Base-by-base conservation (phyloP, 1,140 invertebrate species). In the Drosophila mayri region DNA sequence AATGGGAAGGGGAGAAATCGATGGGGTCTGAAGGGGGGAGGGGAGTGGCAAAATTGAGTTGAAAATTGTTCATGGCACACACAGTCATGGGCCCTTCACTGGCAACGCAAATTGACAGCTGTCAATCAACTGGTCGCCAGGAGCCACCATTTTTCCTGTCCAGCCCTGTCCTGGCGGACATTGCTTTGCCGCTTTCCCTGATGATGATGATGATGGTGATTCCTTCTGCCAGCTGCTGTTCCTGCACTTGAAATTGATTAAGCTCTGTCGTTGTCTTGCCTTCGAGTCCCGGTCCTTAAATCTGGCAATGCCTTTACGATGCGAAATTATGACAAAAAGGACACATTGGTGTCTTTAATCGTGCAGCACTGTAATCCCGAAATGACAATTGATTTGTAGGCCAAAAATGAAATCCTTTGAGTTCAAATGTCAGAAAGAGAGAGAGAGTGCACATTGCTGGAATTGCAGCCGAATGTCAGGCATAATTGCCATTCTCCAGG, bases 81-180 rank as follows among this genome's bases (percentile, higher is more conserved):
- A 25, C 44, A 47, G 22, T 16, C 22, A 47, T 25, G 22, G 14
- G 25, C 47, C 57, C 76, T 63, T 57, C 47, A 50, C 63, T 44
- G 72, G 59, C 62, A 67, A 85, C 65, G 80, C 80, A 79, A 88
- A 87, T 87, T 87, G 83, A 87, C 83, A 86, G 84, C 79, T 87
- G 84, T 79, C 83, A 87, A 82, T 87, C 84, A 87, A 64, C 59
- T 55, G 35, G 46, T 37, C 38, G 50, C 71, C 73, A 66, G 61
- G 57, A 57, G 44, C 20, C 61, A 8, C 35, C n/a, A 37, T 30
- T 18, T 54, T 20, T 38, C 52, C 52, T 11, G 38, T 40, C 16
- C 37, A 3, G n/a, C 12, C 6, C n/a, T 3, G 14, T 63, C 52
- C 60, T 58, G 22, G 14, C 16, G 61, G 54, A 63, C 38, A 41